A percentile compares a stretch with the other conserved stretches of the same genome.
Evolutionary conservation across 2,888 invertebrate species (phyloP).

Genomic region (Griposia aprilina): DNA sequence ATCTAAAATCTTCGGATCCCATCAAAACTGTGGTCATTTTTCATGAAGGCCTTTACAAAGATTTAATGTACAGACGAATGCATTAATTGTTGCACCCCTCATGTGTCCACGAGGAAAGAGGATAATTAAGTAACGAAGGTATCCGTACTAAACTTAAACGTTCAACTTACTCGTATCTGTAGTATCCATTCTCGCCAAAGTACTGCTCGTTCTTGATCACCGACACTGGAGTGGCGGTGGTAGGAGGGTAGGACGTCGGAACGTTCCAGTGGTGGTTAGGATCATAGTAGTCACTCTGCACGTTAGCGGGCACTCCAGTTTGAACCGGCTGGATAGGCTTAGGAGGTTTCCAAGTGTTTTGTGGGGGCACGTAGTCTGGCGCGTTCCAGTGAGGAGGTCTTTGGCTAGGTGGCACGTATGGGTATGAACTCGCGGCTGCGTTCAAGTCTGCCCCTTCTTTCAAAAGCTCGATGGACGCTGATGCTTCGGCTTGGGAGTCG

Average conservation of each 20-base stretch:
- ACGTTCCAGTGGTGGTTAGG: slow-evolving; percentile 62
- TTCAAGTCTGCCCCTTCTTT: slow-evolving; percentile 72
- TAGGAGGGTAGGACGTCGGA: slow-evolving; percentile 62
- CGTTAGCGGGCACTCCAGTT: slow-evolving; percentile 36
- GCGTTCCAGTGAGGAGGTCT: slow-evolving; percentile 69
- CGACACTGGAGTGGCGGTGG: slow-evolving; percentile 79
- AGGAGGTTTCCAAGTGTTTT: slow-evolving; percentile 61
- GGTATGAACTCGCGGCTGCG: slow-evolving; percentile 73
- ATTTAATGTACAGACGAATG: background rate
- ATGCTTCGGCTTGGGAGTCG: slow-evolving; percentile 77
- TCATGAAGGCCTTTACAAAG: background rate
- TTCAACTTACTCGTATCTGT: slow-evolving; percentile 89
- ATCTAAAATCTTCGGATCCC: no score
- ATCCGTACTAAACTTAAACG: background rate
- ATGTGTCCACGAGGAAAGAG: background rate
- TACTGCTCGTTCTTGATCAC: slow-evolving; percentile 87
- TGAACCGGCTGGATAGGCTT: slow-evolving; percentile 52
- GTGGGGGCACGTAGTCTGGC: slow-evolving; percentile 55
- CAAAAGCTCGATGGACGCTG: slow-evolving; percentile 74
- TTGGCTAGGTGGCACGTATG: slow-evolving; percentile 72
- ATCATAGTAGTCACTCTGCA: slow-evolving; percentile 68
- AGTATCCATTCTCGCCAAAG: slow-evolving; percentile 86
- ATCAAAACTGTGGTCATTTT: no score
- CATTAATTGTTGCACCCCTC: background rate
- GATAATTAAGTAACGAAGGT: background rate